Evolutionary conservation across 1,140 invertebrate genomes (phyloP).

Genomic region (Philotrypesis tridentata): DNA sequence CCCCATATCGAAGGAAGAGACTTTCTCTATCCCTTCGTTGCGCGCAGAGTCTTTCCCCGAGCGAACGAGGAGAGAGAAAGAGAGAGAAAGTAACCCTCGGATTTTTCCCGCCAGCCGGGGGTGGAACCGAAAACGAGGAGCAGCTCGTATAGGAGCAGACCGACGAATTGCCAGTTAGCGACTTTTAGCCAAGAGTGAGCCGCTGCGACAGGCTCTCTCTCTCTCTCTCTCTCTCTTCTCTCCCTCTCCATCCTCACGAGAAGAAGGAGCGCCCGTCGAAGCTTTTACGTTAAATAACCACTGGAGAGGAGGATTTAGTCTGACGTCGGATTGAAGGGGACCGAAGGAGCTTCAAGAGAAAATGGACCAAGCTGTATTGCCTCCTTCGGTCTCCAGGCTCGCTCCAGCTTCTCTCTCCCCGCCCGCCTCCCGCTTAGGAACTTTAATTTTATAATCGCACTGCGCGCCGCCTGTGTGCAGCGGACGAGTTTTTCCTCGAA

Average conservation of each 20-base stretch:
- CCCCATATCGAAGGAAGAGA: not conserved
- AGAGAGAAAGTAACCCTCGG: slow-evolving; percentile 16
- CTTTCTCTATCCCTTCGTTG: not conserved
- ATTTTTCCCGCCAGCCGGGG: slow-evolving; percentile 1
- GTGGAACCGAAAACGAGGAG: slow-evolving; percentile 32
- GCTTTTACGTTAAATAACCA: slow-evolving; percentile 12
- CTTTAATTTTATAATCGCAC: too few relatives aligned
- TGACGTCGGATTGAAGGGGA: not conserved
- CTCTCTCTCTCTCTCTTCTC: not conserved
- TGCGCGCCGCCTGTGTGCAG: too few relatives aligned
- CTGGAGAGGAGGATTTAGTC: not conserved
- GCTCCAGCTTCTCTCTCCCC: not conserved
- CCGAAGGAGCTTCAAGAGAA: not conserved
- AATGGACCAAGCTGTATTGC: not conserved
- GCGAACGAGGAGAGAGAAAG: too few relatives aligned
- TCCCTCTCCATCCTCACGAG: too few relatives aligned
- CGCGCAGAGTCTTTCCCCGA: too few relatives aligned
- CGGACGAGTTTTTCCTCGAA: too few relatives aligned
- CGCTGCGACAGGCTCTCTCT: not conserved
- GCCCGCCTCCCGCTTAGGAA: too few relatives aligned
- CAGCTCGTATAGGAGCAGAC: not conserved
- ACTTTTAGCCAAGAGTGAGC: slow-evolving; percentile 15
- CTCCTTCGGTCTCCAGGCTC: not conserved
- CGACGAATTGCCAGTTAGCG: slow-evolving; percentile 34
- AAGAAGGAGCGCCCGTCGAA: not conserved